Evolutionary conservation across 2,888 invertebrate genomes (phyloP).

Genomic region (Bellardia pandia): DNA sequence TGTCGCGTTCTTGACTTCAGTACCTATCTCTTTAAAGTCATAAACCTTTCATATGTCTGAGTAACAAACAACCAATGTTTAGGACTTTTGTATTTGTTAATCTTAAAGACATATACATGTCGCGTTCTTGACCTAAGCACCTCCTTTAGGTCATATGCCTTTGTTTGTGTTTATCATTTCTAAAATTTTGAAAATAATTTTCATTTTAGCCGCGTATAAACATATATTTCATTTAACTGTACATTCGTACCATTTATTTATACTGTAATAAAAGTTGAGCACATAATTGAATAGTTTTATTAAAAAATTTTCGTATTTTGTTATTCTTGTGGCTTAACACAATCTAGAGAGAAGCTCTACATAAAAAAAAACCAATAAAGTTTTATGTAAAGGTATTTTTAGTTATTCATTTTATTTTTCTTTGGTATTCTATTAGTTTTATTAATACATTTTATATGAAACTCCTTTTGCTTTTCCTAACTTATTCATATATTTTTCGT

Average conservation of each 20-base stretch:
- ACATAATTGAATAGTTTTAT: slow-evolving; percentile 64
- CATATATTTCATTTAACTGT: no score
- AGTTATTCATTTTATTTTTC: slow-evolving; percentile 8
- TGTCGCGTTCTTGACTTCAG: no score
- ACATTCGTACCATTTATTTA: slow-evolving; percentile 7
- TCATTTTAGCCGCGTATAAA: background rate
- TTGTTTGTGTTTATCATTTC: no score
- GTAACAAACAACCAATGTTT: no score
- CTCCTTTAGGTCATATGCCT: no score
- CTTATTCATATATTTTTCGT: background rate
- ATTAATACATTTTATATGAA: background rate
- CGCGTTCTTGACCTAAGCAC: no score
- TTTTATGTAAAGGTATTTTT: slow-evolving; percentile 26
- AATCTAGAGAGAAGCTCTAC: background rate
- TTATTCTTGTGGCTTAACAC: slow-evolving; percentile 48
- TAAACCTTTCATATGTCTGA: no score
- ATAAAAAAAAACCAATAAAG: slow-evolving; percentile 9
- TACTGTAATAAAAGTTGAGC: slow-evolving; percentile 43
- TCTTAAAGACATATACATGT: no score
- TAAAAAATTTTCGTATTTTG: slow-evolving; percentile 39
- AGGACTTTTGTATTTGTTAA: no score
- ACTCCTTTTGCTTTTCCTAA: background rate
- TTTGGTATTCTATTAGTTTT: slow-evolving; percentile 7
- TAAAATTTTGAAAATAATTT: no score
- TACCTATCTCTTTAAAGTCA: no score